Conservation (phyloP, 2,888 invertebrate genomes). For the Parascotia fuliginaria region DNA sequence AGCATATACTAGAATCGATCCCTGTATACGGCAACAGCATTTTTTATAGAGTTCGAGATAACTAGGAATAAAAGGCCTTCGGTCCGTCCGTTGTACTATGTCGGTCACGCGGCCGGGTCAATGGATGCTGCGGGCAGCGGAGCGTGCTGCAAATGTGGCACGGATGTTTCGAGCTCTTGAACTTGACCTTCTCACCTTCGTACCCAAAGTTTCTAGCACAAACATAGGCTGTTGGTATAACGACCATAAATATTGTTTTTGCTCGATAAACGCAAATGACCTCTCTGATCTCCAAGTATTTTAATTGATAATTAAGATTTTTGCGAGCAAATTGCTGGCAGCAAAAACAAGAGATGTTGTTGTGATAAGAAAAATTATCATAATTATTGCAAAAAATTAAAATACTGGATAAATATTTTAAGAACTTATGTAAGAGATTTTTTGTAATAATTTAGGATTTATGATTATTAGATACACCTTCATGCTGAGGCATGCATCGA, state of each 20-base stretch:
- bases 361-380: slow-evolving; percentile 1
- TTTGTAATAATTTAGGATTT: too few species aligned
- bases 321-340: slow-evolving; percentile 6
- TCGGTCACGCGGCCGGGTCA: slow-evolving; percentile 54
- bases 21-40: too few species aligned
- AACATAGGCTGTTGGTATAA: slow-evolving; percentile 1
- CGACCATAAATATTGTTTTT: neutral
- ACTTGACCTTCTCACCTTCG: slow-evolving; percentile 58
- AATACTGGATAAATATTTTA: neutral
- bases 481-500: too few species aligned
- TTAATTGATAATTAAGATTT: slow-evolving; percentile 5
- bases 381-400: neutral
- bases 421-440: too few species aligned
- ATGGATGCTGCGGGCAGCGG: slow-evolving; percentile 62
- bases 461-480: neutral
- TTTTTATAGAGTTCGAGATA: too few species aligned
- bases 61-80: neutral
- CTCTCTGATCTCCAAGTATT: slow-evolving; percentile 7
- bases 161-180: slow-evolving; percentile 53
- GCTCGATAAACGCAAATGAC: neutral
- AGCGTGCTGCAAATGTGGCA: slow-evolving; percentile 54
- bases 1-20: too few species aligned
- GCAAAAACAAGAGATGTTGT: slow-evolving; percentile 16
- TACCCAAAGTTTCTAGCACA: slow-evolving; percentile 30
- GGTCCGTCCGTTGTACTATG: slow-evolving; percentile 29